These are phyloP conservation scores for Nicator chloris DNA, from an alignment of 2,113 vertebrate genomes.

Conservation along the genomic window DNA sequence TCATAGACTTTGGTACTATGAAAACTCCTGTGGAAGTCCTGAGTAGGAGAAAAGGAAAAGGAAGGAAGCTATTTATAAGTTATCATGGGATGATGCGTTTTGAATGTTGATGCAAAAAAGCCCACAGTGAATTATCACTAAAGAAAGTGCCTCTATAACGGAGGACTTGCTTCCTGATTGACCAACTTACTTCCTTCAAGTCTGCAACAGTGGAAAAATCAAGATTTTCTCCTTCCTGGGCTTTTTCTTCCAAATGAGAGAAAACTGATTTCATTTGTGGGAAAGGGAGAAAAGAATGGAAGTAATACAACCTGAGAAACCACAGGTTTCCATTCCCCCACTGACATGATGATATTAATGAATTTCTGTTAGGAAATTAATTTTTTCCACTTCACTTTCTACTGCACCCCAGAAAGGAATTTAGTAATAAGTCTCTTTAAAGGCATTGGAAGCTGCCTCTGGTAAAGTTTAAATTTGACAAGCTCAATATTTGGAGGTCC, in stretches of 20 bases:
- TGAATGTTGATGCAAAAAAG: background rate
- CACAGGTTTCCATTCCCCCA: background rate
- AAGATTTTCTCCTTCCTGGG: background rate
- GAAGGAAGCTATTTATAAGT: background rate
- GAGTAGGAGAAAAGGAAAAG: background rate
- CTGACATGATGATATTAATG: background rate
- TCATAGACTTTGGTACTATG: too few relatives aligned
- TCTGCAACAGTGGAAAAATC: background rate
- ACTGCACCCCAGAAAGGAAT: background rate
- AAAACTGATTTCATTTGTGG: background rate
- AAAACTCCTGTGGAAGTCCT: background rate
- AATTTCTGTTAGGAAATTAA: background rate
- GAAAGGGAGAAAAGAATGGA: background rate
- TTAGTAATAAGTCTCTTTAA: background rate
- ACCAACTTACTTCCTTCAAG: background rate
- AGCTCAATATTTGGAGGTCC: background rate
- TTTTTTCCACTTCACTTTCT: background rate
- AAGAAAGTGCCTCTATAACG: background rate
- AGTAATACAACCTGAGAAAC: background rate
- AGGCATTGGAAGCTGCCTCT: background rate
- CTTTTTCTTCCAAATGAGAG: background rate
- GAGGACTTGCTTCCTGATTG: background rate
- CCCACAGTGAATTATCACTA: background rate
- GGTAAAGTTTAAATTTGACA: background rate
- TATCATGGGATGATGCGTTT: accelerated